phyloP scores from a whole-genome alignment of 2,888 invertebrate species.

The Horisme vitalbata region DNA sequence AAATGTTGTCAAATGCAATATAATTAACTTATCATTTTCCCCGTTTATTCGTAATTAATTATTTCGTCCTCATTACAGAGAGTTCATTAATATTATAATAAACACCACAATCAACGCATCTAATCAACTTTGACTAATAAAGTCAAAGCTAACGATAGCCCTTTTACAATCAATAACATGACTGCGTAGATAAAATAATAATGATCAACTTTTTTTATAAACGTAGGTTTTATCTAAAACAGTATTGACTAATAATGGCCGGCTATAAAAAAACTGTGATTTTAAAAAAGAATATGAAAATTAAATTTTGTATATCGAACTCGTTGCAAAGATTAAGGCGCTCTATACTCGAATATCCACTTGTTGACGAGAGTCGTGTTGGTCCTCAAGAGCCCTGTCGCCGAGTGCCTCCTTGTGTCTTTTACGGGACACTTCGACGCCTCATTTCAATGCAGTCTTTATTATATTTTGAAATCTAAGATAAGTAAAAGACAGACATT shows the following conservation, averaged over 20 bases:
- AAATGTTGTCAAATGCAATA: too few species aligned
- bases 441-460: constrained; percentile 18
- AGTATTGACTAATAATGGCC: constrained; percentile 11
- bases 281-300: not conserved
- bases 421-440: constrained; percentile 49
- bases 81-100: constrained; percentile 25
- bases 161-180: constrained; percentile 45
- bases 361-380: constrained; percentile 59
- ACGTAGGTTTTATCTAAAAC: constrained; percentile 6
- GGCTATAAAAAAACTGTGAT: constrained; percentile 3
- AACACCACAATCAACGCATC: constrained; percentile 24
- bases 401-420: constrained; percentile 65
- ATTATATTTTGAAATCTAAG: constrained; percentile 4
- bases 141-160: constrained; percentile 60
- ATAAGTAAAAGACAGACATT: too few species aligned
- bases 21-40: constrained; percentile 10
- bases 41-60: constrained; percentile 1
- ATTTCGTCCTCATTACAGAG: constrained; percentile 23
- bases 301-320: constrained; percentile 12
- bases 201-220: constrained; percentile 28
- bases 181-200: constrained; percentile 29
- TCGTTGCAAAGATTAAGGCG: constrained; percentile 17
- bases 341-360: constrained; percentile 61
- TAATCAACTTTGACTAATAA: constrained; percentile 39
- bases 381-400: constrained; percentile 64